Conservation (phyloP, 2,113 vertebrate genomes). For the Taurulus bubalis region DNA sequence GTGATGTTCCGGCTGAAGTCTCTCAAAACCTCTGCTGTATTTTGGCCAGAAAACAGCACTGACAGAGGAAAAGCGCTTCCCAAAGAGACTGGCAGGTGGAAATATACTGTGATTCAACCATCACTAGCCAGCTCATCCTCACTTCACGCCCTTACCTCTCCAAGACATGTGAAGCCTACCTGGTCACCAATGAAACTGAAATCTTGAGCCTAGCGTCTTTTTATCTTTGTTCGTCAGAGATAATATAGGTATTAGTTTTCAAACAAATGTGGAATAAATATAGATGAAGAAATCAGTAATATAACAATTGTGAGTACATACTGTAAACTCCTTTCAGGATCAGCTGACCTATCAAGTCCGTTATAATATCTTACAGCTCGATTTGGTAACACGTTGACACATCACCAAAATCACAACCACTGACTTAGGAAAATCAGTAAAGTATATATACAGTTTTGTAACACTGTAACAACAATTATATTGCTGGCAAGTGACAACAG, state of each 20-base stretch:
- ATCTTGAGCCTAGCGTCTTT: not conserved
- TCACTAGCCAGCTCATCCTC: slow-evolving; percentile 28
- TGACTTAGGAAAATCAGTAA: too few relatives aligned
- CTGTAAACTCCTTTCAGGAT: not conserved
- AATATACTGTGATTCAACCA: slow-evolving; percentile 54
- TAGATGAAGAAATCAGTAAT: not conserved
- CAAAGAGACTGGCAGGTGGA: slow-evolving; percentile 54
- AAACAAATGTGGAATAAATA: not conserved
- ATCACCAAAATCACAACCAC: too few relatives aligned
- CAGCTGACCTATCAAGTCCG: not conserved
- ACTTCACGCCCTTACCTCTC: slow-evolving; percentile 26
- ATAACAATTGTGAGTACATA: not conserved
- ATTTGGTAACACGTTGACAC: too few relatives aligned
- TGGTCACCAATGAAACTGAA: slow-evolving; percentile 33
- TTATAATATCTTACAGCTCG: too few relatives aligned
- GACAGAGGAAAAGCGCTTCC: slow-evolving; percentile 43
- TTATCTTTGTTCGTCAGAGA: not conserved
- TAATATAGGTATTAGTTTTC: slow-evolving; percentile 1
- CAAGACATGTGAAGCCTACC: slow-evolving; percentile 7
- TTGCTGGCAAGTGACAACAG: too few relatives aligned
- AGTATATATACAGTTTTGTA: too few relatives aligned
- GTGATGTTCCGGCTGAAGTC: slow-evolving; percentile 69
- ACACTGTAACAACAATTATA: too few relatives aligned
- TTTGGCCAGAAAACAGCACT: slow-evolving; percentile 46
- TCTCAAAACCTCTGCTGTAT: slow-evolving; percentile 59